Evolutionary conservation across 1,140 invertebrate genomes (phyloP), one percentile per base, ranked within the genome.

Genomic region (Heliconius himera): DNA sequence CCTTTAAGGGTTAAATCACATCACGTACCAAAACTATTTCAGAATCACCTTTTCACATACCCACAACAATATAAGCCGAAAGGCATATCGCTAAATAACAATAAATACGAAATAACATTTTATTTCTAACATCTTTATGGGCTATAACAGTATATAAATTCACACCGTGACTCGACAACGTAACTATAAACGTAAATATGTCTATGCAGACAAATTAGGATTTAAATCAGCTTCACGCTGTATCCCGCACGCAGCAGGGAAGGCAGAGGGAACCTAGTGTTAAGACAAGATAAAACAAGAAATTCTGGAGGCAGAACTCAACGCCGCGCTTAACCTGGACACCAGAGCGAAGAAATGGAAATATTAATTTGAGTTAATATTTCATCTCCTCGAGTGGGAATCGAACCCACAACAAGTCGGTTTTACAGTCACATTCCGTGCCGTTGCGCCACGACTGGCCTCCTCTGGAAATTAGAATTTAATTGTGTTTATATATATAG

Each of bases 71-170:
- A 56, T 22, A 56, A 56, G 22, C n/a, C 8, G n/a, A 56, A 22
- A 56, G n/a, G 8, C n/a, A 26, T 29, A 66, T 29, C 36, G 41
- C 49, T 46, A 78, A 60, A 78, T 73, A 60, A 66, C 72, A 78
- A 78, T 74, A 74, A 78, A 78, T 46, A 54, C 36, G 13, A 33
- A 16, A 66, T 26, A 78, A 74, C 56, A 41, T 74, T 74, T 78
- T 74, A 74, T 74, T 78, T 36, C 51, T 56, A 78, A 78, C 77
- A 78, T 70, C 13, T 74, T 78, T 74, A 74, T 66, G 72, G 38
- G 38, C 73, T 36, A 71, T 70, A 78, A 41, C 72, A 36, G 33
- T 36, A 36, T 36, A 36, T 36, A 54, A n/a, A 26, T 66, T 78
- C 60, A 29, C 66, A 49, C 70, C 70, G 29, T 79, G 70, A 79